These are phyloP conservation scores for Ceyx cyanopectus DNA, from an alignment of 2,113 vertebrate species.

Conservation along the genomic window DNA sequence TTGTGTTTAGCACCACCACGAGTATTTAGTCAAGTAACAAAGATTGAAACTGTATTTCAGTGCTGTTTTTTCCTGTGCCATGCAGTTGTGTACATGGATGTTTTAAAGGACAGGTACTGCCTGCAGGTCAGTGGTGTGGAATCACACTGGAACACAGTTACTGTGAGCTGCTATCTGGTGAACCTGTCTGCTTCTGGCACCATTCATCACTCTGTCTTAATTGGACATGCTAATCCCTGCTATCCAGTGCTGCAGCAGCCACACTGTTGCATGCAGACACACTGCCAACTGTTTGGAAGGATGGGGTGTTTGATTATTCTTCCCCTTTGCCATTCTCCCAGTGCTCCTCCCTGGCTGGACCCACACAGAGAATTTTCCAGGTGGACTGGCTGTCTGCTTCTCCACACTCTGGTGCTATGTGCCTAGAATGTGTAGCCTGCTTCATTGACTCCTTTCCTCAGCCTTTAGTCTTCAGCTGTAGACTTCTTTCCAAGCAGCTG, in stretches of 20 bases:
- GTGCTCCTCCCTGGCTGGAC: background rate
- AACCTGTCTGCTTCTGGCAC: background rate
- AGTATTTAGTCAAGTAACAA: constrained; percentile 18
- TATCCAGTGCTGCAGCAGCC: background rate
- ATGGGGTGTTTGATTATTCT: background rate
- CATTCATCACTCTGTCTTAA: background rate
- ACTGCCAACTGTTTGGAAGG: background rate
- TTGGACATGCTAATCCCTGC: background rate
- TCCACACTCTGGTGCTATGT: background rate
- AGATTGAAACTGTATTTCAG: background rate
- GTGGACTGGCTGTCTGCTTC: background rate
- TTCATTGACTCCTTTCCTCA: constrained; percentile 28
- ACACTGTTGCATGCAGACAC: background rate
- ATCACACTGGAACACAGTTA: background rate
- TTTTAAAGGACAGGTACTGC: background rate
- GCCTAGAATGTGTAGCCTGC: constrained; percentile 42
- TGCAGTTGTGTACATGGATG: background rate
- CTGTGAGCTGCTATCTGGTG: background rate
- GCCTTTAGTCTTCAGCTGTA: background rate
- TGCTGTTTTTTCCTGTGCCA: background rate
- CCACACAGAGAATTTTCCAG: constrained; percentile 30
- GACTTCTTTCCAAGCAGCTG: background rate
- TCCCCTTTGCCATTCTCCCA: fast-evolving
- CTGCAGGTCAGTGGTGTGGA: background rate
- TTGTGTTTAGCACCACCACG: background rate